A percentile compares a stretch with the other conserved stretches of the same genome.
phyloP scores from a whole-genome alignment of 2,797 vertebrate species.

The Oophaga sylvatica region DNA sequence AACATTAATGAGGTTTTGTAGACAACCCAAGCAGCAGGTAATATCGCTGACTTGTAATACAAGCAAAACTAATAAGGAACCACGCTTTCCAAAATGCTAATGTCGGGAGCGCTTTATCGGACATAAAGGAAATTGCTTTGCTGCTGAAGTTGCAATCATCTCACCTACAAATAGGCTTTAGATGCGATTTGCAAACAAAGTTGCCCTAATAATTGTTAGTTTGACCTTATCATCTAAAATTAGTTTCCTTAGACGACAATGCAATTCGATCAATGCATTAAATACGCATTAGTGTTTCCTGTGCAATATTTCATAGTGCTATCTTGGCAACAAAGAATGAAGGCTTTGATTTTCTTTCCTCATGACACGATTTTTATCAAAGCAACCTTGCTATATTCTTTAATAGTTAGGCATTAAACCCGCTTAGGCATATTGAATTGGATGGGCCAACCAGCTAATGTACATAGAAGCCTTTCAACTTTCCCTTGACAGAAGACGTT shows the following conservation, averaged over 20 bases:
- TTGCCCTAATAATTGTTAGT: constrained; percentile 42
- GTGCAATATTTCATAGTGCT: constrained; percentile 26
- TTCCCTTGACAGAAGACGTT: too few relatives aligned
- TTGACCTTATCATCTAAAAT: constrained; percentile 45
- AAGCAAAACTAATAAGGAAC: constrained; percentile 49
- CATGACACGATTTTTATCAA: neutral
- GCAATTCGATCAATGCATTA: constrained; percentile 26
- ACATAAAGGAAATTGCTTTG: constrained; percentile 32
- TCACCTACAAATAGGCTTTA: constrained; percentile 39
- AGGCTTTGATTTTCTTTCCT: constrained; percentile 3
- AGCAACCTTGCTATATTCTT: neutral
- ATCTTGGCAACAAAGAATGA: constrained; percentile 27
- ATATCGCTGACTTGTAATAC: constrained; percentile 44
- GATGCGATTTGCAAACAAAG: constrained; percentile 35
- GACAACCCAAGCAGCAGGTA: constrained; percentile 32
- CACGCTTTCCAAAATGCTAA: constrained; percentile 28
- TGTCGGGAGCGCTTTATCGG: neutral
- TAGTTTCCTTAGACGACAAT: constrained; percentile 18
- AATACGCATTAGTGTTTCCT: constrained; percentile 45
- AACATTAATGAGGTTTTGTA: constrained; percentile 48
- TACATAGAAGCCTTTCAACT: too few relatives aligned
- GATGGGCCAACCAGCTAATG: neutral
- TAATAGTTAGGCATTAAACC: neutral
- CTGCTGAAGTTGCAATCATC: constrained; percentile 42
- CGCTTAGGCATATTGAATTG: neutral